Conservation (phyloP, 2,113 vertebrate genomes). For the Felis catus region F.catus_Fca126_mat1.0 CM031428.1:50284001-50284500, state of each 20-base stretch:
- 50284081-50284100: not conserved
- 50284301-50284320: not conserved
- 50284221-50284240: not conserved
- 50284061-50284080: not conserved
- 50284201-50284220: not conserved
- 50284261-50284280: not conserved
- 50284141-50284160: not conserved
- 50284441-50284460: not conserved
- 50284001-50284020: not conserved
- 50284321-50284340: not conserved
- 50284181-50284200: not conserved
- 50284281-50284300: not conserved
- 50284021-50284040: not conserved
- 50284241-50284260: not conserved
- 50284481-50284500: too few relatives aligned
- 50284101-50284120: not conserved
- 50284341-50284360: not conserved
- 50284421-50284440: not conserved
- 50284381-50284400: not conserved
- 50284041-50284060: not conserved
- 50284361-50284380: not conserved
- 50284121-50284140: not conserved
- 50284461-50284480: too few relatives aligned
- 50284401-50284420: not conserved
- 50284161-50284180: not conserved